phyloP scores from a whole-genome alignment of 2,888 invertebrate species.

The Brachylomia viminalis region DNA sequence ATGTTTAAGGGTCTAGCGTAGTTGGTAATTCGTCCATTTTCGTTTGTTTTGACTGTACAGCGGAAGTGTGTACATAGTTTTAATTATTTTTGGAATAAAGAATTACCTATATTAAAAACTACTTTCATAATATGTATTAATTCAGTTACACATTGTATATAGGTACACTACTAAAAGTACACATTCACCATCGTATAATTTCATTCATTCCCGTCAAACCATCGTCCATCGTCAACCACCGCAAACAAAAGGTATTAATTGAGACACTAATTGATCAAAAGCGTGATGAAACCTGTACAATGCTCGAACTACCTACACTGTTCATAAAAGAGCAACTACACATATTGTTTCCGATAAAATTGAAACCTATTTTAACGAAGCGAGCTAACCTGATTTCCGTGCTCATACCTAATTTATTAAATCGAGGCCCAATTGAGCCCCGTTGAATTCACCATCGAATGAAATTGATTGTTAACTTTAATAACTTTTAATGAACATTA shows the following conservation, averaged over 20 bases:
- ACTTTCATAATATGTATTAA: too few species aligned
- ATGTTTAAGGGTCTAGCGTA: too few species aligned
- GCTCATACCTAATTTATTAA: slow-evolving; percentile 21
- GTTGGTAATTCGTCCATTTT: too few species aligned
- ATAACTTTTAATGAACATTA: slow-evolving; percentile 27
- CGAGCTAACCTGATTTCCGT: slow-evolving; percentile 15
- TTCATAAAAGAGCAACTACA: slow-evolving; percentile 8
- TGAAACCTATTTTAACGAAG: slow-evolving; percentile 28
- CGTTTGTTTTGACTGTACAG: too few species aligned
- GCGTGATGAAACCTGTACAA: slow-evolving; percentile 6
- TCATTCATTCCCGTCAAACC: neutral
- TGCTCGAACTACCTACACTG: neutral
- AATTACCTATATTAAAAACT: too few species aligned
- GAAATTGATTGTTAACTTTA: slow-evolving; percentile 22
- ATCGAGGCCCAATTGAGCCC: slow-evolving; percentile 10
- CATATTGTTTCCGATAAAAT: slow-evolving; percentile 20
- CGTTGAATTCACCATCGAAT: slow-evolving; percentile 1
- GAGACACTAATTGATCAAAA: slow-evolving; percentile 33
- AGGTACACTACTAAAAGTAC: neutral
- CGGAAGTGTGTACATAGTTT: too few species aligned
- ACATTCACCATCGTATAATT: neutral
- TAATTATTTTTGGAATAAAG: too few species aligned
- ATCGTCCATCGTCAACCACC: too few species aligned
- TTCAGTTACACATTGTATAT: too few species aligned
- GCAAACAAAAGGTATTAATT: slow-evolving; percentile 14